Conservation (phyloP, 2,113 vertebrate species). For the Rhinogobius similis region DNA sequence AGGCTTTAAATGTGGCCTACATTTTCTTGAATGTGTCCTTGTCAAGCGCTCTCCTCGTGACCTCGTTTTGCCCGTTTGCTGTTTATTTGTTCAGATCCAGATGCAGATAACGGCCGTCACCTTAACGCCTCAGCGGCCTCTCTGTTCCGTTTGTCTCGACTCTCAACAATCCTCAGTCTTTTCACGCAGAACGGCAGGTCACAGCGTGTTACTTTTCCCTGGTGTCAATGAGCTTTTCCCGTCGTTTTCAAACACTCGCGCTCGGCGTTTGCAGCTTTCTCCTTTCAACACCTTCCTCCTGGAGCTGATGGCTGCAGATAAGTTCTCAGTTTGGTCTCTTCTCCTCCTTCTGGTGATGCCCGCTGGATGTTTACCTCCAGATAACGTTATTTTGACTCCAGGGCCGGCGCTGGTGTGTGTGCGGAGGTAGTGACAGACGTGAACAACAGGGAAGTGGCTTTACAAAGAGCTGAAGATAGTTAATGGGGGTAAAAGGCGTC, state of each 20-base stretch:
- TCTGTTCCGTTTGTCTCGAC: constrained; percentile 21
- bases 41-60: not conserved
- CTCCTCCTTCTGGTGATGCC: constrained; percentile 17
- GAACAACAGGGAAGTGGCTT: constrained; percentile 44
- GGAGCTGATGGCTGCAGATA: constrained; percentile 51
- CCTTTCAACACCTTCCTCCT: constrained; percentile 67
- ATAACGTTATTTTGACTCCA: constrained; percentile 69
- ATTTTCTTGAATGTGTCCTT: not conserved
- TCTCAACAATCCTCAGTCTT: constrained; percentile 8
- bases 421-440: constrained; percentile 48
- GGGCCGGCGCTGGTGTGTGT: constrained; percentile 21
- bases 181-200: constrained; percentile 16
- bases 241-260: constrained; percentile 47
- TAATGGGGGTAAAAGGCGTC: constrained; percentile 46
- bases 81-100: constrained; percentile 34
- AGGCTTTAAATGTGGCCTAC: not conserved
- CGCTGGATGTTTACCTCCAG: constrained; percentile 52
- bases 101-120: constrained; percentile 40
- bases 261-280: constrained; percentile 49
- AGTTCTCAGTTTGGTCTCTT: constrained; percentile 16
- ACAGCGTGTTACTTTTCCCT: constrained; percentile 46
- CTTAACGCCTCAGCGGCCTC: constrained; percentile 39
- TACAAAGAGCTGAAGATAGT: constrained; percentile 36
- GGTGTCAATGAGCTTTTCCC: constrained; percentile 53
- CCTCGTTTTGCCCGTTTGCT: not conserved